Percentiles rank a stretch among this genome's conserved stretches.
Evolutionary conservation across 2,888 invertebrate genomes (phyloP).

Genomic region (Dasypolia templi): DNA sequence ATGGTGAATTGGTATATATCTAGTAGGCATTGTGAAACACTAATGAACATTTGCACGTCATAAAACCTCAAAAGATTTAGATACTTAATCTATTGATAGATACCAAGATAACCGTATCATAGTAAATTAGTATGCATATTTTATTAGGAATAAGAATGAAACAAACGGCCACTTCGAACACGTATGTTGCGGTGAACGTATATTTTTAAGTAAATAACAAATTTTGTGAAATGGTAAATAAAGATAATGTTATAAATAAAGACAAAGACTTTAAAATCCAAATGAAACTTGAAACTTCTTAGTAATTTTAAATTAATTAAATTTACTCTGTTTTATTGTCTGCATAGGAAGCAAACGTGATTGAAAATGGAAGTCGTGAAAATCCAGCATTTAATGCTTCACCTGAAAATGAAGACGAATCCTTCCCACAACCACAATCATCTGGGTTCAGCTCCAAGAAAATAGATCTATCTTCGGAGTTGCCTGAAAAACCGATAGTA

Average conservation of each 20-base stretch:
- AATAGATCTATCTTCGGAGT: conserved; percentile 27
- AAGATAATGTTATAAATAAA: conserved; percentile 24
- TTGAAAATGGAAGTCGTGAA: conserved; percentile 67
- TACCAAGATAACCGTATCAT: conserved; percentile 60
- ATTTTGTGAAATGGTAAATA: conserved; percentile 62
- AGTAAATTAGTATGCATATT: conserved; percentile 52
- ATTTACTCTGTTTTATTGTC: conserved; percentile 1
- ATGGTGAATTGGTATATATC: background rate
- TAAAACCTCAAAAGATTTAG: conserved; percentile 42
- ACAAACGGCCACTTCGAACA: conserved; percentile 59
- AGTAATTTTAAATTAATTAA: conserved; percentile 11
- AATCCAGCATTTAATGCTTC: conserved; percentile 69
- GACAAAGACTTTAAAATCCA: background rate
- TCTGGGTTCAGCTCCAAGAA: conserved; percentile 22
- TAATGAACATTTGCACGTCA: background rate
- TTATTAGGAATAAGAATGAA: conserved; percentile 41
- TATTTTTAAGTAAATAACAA: conserved; percentile 20
- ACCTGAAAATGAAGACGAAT: conserved; percentile 64
- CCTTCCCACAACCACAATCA: conserved; percentile 37
- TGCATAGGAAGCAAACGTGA: conserved; percentile 62
- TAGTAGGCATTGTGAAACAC: background rate
- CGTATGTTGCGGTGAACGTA: conserved; percentile 62
- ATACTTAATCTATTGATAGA: conserved; percentile 53
- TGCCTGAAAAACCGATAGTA: conserved; percentile 45
- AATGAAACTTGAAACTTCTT: background rate